These are phyloP conservation scores for Nemoura dubitans DNA, from an alignment of 2,888 invertebrate genomes.

Conservation along the genomic window DNA sequence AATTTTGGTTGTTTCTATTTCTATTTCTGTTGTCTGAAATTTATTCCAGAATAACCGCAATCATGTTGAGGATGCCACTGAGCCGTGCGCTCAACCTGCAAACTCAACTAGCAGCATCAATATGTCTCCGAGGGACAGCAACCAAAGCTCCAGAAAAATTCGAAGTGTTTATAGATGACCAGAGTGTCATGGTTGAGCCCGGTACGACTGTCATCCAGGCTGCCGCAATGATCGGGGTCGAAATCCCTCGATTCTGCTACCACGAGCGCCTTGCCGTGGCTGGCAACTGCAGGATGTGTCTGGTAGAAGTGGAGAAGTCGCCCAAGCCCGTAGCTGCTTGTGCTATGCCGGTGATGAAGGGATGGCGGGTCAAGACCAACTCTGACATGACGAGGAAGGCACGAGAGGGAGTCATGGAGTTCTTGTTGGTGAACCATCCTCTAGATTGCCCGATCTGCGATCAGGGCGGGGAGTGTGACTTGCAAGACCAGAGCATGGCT, in stretches of 20 bases:
- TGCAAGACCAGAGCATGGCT: constrained; percentile 99
- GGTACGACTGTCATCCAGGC: constrained; percentile 96
- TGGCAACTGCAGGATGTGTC: constrained; percentile 99
- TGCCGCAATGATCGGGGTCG: constrained; percentile 93
- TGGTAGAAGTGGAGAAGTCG: constrained; percentile 98
- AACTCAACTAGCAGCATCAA: constrained; percentile 43
- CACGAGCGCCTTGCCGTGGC: constrained; percentile 98
- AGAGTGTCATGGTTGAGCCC: constrained; percentile 91
- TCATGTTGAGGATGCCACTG: constrained; percentile 81
- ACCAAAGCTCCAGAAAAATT: constrained; percentile 76
- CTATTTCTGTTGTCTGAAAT: background rate
- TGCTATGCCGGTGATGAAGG: constrained; percentile 99
- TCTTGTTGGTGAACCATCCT: constrained; percentile 97
- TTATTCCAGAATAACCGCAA: background rate
- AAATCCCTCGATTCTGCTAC: constrained; percentile 99
- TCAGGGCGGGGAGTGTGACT: constrained; percentile 93
- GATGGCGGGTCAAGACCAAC: constrained; percentile 98
- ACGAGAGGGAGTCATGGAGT: constrained; percentile 96
- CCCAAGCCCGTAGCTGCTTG: constrained; percentile 98
- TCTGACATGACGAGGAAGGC: constrained; percentile 89
- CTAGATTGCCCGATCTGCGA: constrained; percentile 99
- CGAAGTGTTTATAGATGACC: constrained; percentile 97
- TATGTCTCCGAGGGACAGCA: constrained; percentile 51
- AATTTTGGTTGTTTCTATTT: background rate
- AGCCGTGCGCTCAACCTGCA: constrained; percentile 67